phyloP scores from a whole-genome alignment of 2,797 vertebrate species.

The Streptopelia turtur region DNA sequence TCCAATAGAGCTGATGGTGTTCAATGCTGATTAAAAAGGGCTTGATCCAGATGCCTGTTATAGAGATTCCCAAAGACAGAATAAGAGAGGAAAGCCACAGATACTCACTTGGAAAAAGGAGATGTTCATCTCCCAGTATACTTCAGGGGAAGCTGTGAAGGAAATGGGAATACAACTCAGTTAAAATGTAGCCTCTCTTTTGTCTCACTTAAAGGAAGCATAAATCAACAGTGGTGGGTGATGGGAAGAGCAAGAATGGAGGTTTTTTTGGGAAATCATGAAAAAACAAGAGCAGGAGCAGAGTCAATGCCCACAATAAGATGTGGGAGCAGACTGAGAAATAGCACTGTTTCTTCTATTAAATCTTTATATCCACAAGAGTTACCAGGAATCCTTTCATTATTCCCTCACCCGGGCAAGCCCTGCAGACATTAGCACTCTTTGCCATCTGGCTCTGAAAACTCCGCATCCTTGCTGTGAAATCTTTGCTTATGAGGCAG shows the following conservation, averaged over 20 bases:
- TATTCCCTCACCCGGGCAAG: neutral
- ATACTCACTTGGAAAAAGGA: neutral
- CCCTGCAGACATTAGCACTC: neutral
- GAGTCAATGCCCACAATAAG: neutral
- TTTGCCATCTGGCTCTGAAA: neutral
- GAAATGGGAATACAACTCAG: neutral
- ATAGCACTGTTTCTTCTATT: neutral
- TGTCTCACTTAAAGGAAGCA: neutral
- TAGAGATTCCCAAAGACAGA: neutral
- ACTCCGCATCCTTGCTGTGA: neutral
- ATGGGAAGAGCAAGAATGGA: neutral
- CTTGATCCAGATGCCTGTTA: neutral
- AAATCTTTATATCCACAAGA: neutral
- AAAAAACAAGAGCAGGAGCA: neutral
- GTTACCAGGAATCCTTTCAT: neutral
- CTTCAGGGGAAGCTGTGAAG: neutral
- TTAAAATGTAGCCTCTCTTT: neutral
- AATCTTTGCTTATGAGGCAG: neutral
- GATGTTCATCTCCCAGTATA: neutral
- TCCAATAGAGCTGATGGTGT: neutral
- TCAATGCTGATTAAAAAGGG: neutral
- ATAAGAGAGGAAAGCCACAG: neutral
- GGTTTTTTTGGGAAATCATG: neutral
- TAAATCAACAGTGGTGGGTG: neutral
- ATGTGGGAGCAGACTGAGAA: neutral